Evolutionary conservation across 2,888 invertebrate genomes (phyloP), one percentile per base, ranked within the genome.

Genomic region (Leucoma salicis): DNA sequence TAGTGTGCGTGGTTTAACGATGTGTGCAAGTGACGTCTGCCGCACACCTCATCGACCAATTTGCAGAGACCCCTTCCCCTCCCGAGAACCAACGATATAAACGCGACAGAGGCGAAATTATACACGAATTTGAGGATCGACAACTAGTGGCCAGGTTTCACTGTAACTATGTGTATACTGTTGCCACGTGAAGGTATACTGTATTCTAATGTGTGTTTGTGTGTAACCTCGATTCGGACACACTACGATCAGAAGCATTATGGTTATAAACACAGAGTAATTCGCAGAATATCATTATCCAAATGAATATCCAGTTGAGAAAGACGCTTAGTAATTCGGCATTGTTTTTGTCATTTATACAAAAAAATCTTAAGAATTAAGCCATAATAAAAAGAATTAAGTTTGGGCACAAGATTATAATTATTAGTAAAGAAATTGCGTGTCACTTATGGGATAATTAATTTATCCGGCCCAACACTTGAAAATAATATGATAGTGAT

Each of bases 161-260:
- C 64, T 65, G 74, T 77, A 78, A 70, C 68, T 71, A 73, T 75
- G 77, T 80, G 80, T 82, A 77, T 75, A 80, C 78, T 84, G 87
- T 87, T 88, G 81, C 87, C 77, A 86, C 83, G 87, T 82, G 77
- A 83, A 82, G 74, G 74, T 73, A 70, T 77, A 81, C 73, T 71
- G 79, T 74, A 58, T 65, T 62, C 59, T 67, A 64, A 55, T 57
- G 58, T 71, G 68, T 59, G 73, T 72, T 65, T 78, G 85, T 83
- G 84, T 87, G 85, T 84, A 88, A 83, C 88, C 88, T 85, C 88
- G 83, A 81, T 88, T 85, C 79, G 81, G 81, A 82, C 86, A 84
- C 80, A 82, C 82, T 68, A 74, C 72, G 70, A 75, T 65, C 71
- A 66, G 71, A 71, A 62, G 74, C 75, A 82, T 84, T 84, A 85